These are phyloP conservation scores for Germaria angustata DNA, from an alignment of 2,888 invertebrate species.

Conservation along the genomic window DNA sequence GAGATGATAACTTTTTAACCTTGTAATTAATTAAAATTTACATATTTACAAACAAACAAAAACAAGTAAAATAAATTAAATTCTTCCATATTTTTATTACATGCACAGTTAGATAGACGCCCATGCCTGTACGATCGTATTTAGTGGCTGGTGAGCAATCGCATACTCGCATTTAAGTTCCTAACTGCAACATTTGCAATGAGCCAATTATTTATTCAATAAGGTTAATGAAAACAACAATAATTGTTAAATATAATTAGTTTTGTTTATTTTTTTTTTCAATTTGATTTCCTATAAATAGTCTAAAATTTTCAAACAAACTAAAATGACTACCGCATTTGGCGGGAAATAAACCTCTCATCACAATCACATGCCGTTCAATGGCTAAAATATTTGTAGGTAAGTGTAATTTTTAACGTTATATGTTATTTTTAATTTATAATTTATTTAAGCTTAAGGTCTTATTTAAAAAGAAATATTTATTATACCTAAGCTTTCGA, in stretches of 20 bases:
- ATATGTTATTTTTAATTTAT: too few species aligned
- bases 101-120: neutral
- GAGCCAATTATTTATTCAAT: constrained; percentile 52
- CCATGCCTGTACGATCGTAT: neutral
- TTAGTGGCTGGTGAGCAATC: neutral
- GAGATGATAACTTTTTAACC: constrained; percentile 3
- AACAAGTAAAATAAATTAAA: constrained; percentile 5
- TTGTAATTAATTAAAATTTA: constrained; percentile 5
- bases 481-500: too few species aligned
- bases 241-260: constrained; percentile 25
- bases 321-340: constrained; percentile 11
- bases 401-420: too few species aligned
- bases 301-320: constrained; percentile 1
- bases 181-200: constrained; percentile 8
- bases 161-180: too few species aligned
- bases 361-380: neutral
- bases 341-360: neutral
- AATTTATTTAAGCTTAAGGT: too few species aligned
- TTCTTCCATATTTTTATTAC: constrained; percentile 14
- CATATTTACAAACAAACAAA: neutral
- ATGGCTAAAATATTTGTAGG: too few species aligned
- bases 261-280: too few species aligned
- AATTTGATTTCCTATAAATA: constrained; percentile 19
- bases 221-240: constrained; percentile 52
- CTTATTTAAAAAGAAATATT: too few species aligned